These are phyloP conservation scores for Ia io DNA, from an alignment of 2,113 vertebrate genomes.

Conservation along the genomic window DNA sequence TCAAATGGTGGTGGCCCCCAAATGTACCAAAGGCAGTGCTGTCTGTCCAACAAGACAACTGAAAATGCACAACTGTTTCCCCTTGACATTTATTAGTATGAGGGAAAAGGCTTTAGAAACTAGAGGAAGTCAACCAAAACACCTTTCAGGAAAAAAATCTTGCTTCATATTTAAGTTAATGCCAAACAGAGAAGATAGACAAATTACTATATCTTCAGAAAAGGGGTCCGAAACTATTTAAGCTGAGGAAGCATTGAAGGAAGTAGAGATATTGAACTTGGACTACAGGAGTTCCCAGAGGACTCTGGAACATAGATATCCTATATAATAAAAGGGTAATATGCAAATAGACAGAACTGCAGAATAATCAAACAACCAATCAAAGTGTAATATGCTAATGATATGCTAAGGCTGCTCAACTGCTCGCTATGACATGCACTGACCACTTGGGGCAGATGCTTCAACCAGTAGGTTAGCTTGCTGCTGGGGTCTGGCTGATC, in stretches of 20 bases:
- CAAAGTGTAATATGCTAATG: no score
- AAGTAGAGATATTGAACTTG: neutral
- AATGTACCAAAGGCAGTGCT: neutral
- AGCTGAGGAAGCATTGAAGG: neutral
- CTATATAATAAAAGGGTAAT: no score
- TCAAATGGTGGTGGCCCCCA: neutral
- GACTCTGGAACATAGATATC: neutral
- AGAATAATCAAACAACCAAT: no score
- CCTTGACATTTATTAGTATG: neutral
- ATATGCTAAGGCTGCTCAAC: no score
- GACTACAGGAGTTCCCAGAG: neutral
- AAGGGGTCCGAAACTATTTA: neutral
- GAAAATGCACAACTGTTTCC: neutral
- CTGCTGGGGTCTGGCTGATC: no score
- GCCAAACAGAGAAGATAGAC: neutral
- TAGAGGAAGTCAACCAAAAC: neutral
- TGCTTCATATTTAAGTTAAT: neutral
- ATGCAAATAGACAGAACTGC: no score
- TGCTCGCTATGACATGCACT: no score
- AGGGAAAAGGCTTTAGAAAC: neutral
- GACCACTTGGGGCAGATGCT: no score
- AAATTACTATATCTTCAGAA: neutral
- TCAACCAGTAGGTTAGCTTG: no score
- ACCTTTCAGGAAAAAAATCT: neutral
- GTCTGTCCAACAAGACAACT: neutral